These are phyloP conservation scores for Mimachlamys varia DNA, from an alignment of 2,888 invertebrate genomes.

Conservation along the genomic window DNA sequence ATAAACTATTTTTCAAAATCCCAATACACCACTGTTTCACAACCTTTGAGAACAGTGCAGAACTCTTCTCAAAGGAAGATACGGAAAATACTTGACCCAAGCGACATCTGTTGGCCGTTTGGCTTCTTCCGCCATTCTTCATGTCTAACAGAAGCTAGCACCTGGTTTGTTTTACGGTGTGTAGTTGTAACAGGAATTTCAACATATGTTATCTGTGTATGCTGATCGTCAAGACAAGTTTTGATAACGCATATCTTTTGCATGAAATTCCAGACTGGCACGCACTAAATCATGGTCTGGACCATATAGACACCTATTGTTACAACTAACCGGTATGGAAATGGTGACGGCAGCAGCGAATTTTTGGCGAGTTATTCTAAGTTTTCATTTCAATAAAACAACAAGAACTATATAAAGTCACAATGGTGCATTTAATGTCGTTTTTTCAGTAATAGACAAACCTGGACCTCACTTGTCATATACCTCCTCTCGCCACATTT, in stretches of 20 bases:
- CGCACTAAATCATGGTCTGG: neutral
- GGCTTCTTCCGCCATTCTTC: constrained; percentile 20
- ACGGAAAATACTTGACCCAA: constrained; percentile 15
- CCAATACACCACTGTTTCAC: neutral
- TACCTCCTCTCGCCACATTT: too few relatives aligned
- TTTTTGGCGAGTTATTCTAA: too few relatives aligned
- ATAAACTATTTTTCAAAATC: neutral
- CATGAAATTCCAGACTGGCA: constrained; percentile 18
- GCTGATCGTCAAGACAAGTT: constrained; percentile 1
- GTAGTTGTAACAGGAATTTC: neutral
- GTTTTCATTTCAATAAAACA: too few relatives aligned
- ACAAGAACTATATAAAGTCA: too few relatives aligned
- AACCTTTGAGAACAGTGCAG: neutral
- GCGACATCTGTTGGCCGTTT: constrained; percentile 31
- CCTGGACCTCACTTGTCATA: too few relatives aligned
- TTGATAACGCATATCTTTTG: constrained; percentile 33
- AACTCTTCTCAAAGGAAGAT: constrained; percentile 11
- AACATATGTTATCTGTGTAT: constrained; percentile 27
- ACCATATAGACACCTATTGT: neutral
- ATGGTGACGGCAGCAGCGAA: too few relatives aligned
- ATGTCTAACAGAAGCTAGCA: constrained; percentile 3
- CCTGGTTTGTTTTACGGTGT: constrained; percentile 21
- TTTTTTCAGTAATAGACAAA: too few relatives aligned
- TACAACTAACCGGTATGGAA: neutral
- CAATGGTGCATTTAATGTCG: too few relatives aligned